Evolutionary conservation across 1,140 invertebrate genomes (phyloP).

Genomic region (Sminthurides bifidus): DNA sequence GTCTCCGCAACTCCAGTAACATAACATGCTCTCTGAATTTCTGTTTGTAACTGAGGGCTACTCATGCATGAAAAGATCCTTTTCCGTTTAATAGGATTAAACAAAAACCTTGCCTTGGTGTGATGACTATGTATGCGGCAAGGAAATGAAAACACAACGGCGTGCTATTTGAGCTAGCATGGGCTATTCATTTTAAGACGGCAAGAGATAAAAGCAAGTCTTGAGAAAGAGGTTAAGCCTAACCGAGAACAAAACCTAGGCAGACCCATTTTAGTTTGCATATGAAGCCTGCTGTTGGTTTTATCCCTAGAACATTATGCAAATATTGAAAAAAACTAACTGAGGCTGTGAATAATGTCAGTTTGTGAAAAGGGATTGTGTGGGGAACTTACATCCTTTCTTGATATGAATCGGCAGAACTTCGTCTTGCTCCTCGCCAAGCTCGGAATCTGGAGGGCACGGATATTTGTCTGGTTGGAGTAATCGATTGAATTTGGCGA

Average conservation of each 20-base stretch:
- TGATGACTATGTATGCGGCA: too few relatives aligned
- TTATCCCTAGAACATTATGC: not conserved
- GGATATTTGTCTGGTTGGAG: constrained; percentile 10
- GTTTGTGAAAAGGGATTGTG: not conserved
- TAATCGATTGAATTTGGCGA: constrained; percentile 12
- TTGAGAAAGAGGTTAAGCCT: not conserved
- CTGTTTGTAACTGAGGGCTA: too few relatives aligned
- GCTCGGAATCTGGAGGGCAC: constrained; percentile 2
- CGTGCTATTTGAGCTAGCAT: too few relatives aligned
- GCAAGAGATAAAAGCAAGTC: not conserved
- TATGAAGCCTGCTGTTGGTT: not conserved
- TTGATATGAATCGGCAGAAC: constrained; percentile 4
- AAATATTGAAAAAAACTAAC: not conserved
- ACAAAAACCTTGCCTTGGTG: too few relatives aligned
- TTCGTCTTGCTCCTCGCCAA: constrained; percentile 6
- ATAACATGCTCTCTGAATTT: too few relatives aligned
- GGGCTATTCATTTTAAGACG: too few relatives aligned
- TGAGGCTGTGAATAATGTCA: not conserved
- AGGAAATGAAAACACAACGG: too few relatives aligned
- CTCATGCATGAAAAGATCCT: too few relatives aligned
- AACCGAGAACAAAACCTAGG: not conserved
- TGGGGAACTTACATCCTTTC: constrained; percentile 1
- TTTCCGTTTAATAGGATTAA: too few relatives aligned
- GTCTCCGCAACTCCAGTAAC: too few relatives aligned
- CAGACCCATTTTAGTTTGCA: not conserved